Conservation (phyloP, 2,797 vertebrate species). For the Sandelia bainsii region DNA sequence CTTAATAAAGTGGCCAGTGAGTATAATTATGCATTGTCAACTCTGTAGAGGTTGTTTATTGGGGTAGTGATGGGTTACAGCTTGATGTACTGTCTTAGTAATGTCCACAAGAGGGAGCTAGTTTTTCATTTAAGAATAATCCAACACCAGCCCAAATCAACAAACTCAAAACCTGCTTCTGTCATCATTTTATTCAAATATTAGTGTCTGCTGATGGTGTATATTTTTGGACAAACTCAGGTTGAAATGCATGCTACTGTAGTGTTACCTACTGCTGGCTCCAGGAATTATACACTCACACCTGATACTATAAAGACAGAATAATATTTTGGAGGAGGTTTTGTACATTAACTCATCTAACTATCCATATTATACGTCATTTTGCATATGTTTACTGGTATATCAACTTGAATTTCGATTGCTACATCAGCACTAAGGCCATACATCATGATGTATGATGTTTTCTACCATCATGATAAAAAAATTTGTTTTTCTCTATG, state of each 20-base stretch:
- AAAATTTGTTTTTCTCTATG: background rate
- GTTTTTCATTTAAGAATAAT: slow-evolving; percentile 39
- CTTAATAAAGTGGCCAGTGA: too few relatives aligned
- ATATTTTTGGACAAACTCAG: slow-evolving; percentile 75
- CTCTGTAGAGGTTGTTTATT: background rate
- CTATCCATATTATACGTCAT: slow-evolving; percentile 5
- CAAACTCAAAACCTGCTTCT: slow-evolving; percentile 29
- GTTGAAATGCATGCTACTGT: slow-evolving; percentile 75
- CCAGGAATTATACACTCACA: slow-evolving; percentile 31
- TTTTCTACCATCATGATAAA: slow-evolving; percentile 18
- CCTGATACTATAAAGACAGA: slow-evolving; percentile 34
- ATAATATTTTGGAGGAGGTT: slow-evolving; percentile 12
- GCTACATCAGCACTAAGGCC: slow-evolving; percentile 26
- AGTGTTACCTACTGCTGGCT: slow-evolving; percentile 33
- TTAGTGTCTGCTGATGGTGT: slow-evolving; percentile 43
- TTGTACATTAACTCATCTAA: slow-evolving; percentile 25
- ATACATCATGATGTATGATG: background rate
- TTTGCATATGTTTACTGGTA: background rate
- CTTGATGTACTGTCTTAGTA: slow-evolving; percentile 5
- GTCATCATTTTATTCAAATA: slow-evolving; percentile 37
- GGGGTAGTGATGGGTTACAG: background rate
- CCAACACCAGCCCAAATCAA: slow-evolving; percentile 26
- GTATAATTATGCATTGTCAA: slow-evolving; percentile 9
- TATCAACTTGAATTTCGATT: slow-evolving; percentile 8
- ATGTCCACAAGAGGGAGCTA: slow-evolving; percentile 74